Evolutionary conservation across 2,888 invertebrate genomes (phyloP), one percentile per base, ranked within the genome.

Genomic region (Plebejus anna): DNA sequence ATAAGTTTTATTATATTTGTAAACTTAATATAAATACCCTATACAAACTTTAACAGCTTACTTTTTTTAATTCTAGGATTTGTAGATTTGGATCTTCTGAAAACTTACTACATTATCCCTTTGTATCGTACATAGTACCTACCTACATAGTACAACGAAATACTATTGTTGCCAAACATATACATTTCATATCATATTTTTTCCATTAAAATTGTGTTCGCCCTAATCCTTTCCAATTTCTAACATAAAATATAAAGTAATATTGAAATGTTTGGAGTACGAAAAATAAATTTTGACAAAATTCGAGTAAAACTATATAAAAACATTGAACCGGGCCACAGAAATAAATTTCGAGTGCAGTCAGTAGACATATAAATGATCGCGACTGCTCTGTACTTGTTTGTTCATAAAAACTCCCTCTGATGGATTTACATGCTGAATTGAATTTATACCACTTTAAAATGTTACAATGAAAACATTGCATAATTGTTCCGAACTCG

Each of bases 381-480:
- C 47, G 76, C 70, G 77, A 76, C 76, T 57, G 76, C 75, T 76
- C 73, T 75, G 76, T 77, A 77, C 76, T 76, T 76, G 77, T 80
- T 79, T 77, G 75, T 79, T 75, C 77, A 76, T 55, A 72, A 80
- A 78, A 81, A 79, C 66, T 76, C 61, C 78, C 75, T 75, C 76
- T 80, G 78, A 80, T 78, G 79, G 78, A 79, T 81, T 80, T 79
- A 78, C 78, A 79, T 79, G 75, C 75, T 76, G 79, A 77, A 79
- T 80, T 80, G 70, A 79, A 79, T 79, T 79, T 79, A 76, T 78
- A 75, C 75, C n/a, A 77, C 76, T 75, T 77, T 79, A 77, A 79
- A 76, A 78, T 77, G 78, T 78, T 79, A 78, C 76, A 77, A 55
- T 75, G 73, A 75, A 76, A 76, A 78, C 42, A 47, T 72, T 51